phyloP scores from a whole-genome alignment of 2,797 vertebrate genomes.

The Argya squamiceps region DNA sequence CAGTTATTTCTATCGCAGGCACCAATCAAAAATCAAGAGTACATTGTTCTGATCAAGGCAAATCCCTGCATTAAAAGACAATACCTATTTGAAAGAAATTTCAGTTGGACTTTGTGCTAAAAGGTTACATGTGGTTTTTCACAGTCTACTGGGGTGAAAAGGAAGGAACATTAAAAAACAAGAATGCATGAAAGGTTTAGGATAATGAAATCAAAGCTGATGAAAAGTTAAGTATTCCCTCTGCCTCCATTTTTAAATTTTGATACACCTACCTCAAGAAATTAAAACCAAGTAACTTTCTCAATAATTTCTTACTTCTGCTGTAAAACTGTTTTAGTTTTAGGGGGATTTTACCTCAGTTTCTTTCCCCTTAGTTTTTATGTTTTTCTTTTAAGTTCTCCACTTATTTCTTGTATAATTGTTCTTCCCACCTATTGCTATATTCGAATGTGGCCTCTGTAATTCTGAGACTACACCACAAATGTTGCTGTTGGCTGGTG shows the following conservation, averaged over 20 bases:
- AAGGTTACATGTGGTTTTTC: neutral
- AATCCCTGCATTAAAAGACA: neutral
- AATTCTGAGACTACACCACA: neutral
- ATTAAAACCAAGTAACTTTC: neutral
- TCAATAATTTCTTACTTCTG: neutral
- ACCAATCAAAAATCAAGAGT: conserved; percentile 19
- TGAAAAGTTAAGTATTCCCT: neutral
- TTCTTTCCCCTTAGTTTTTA: neutral
- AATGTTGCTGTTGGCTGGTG: neutral
- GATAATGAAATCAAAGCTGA: neutral
- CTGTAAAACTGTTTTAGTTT: neutral
- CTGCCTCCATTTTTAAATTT: neutral
- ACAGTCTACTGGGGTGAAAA: neutral
- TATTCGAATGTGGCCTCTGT: neutral
- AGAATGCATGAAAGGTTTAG: neutral
- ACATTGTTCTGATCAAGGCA: conserved; percentile 10
- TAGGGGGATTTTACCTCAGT: rapidly evolving
- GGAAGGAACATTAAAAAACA: neutral
- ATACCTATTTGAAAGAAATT: neutral
- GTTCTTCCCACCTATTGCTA: neutral
- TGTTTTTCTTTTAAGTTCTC: neutral
- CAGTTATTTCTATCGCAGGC: neutral
- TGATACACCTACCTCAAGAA: neutral
- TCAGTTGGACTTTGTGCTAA: neutral
- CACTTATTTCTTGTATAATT: neutral